These are phyloP conservation scores for Periophthalmus magnuspinnatus DNA, from an alignment of 2,797 vertebrate species.

Conservation along the genomic window DNA sequence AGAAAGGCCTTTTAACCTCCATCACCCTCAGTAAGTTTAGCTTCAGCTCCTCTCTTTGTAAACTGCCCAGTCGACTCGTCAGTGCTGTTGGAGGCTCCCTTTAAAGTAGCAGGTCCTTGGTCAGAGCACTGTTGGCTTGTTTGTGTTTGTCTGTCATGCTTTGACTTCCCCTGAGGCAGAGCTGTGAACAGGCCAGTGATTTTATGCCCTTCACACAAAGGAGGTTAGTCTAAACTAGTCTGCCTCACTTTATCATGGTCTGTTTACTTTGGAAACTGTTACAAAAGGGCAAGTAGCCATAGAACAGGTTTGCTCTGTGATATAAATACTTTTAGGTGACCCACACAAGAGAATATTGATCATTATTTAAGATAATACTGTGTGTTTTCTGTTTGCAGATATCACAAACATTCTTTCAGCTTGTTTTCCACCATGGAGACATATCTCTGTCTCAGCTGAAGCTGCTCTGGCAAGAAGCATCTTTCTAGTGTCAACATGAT, in stretches of 20 bases:
- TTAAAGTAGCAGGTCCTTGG: slow-evolving; percentile 16
- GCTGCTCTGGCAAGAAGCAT: slow-evolving; percentile 77
- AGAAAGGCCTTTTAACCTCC: neutral
- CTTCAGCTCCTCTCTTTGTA: neutral
- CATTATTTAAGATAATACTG: neutral
- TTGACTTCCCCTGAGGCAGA: slow-evolving; percentile 21
- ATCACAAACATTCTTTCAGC: slow-evolving; percentile 75
- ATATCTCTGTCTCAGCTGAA: slow-evolving; percentile 73
- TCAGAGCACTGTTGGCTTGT: slow-evolving; percentile 34
- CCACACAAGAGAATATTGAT: slow-evolving; percentile 17
- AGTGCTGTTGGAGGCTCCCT: slow-evolving; percentile 11
- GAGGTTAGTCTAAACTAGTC: slow-evolving; percentile 30
- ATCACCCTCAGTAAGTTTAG: neutral
- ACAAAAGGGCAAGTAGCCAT: slow-evolving; percentile 25
- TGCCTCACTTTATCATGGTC: slow-evolving; percentile 28
- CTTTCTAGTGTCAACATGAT: slow-evolving; percentile 82
- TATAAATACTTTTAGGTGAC: slow-evolving; percentile 14
- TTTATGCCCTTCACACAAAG: slow-evolving; percentile 28
- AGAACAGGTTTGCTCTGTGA: slow-evolving; percentile 5
- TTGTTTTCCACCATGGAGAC: slow-evolving; percentile 80
- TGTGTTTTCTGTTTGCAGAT: slow-evolving; percentile 60
- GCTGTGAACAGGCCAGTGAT: slow-evolving; percentile 27
- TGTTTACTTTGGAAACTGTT: slow-evolving; percentile 44
- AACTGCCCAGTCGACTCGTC: neutral
- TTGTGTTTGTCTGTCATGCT: slow-evolving; percentile 42